Conservation (phyloP, 2,113 vertebrate genomes). For the Gambusia holbrooki region DNA sequence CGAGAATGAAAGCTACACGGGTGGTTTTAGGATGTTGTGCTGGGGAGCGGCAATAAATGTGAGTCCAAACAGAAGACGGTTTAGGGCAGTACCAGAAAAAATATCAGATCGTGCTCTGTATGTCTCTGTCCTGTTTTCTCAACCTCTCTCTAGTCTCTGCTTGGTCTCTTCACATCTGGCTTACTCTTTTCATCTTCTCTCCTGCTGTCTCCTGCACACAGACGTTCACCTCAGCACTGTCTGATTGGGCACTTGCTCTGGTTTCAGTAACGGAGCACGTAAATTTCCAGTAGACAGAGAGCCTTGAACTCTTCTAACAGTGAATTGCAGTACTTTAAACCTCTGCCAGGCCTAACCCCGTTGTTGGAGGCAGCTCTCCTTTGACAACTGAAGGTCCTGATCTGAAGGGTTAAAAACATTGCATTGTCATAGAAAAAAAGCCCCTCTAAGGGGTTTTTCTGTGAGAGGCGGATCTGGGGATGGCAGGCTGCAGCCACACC, state of each 20-base stretch:
- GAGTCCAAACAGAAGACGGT: neutral
- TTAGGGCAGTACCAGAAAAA: neutral
- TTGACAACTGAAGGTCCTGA: conserved; percentile 16
- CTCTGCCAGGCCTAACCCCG: conserved; percentile 25
- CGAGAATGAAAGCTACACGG: conserved; percentile 41
- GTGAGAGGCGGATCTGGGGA: conserved; percentile 17
- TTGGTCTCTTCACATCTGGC: conserved; percentile 1
- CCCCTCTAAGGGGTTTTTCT: conserved; percentile 12
- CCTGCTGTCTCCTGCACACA: neutral
- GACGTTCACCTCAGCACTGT: conserved; percentile 14
- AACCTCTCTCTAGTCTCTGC: neutral
- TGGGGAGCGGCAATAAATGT: neutral
- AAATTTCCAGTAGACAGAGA: conserved; percentile 1
- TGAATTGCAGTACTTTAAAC: conserved; percentile 28
- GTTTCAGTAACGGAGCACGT: conserved; percentile 23
- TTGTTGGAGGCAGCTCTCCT: conserved; percentile 25
- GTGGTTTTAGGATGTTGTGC: conserved; percentile 41
- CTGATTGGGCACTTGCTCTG: conserved; percentile 20
- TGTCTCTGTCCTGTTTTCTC: neutral
- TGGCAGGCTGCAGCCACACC: neutral
- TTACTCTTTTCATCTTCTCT: conserved; percentile 10
- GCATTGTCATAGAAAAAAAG: conserved; percentile 41
- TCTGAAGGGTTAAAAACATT: conserved; percentile 30
- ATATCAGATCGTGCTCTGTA: neutral
- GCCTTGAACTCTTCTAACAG: neutral